These are phyloP conservation scores for Tortricodes alternella DNA, from an alignment of 2,888 invertebrate species.

Conservation along the genomic window DNA sequence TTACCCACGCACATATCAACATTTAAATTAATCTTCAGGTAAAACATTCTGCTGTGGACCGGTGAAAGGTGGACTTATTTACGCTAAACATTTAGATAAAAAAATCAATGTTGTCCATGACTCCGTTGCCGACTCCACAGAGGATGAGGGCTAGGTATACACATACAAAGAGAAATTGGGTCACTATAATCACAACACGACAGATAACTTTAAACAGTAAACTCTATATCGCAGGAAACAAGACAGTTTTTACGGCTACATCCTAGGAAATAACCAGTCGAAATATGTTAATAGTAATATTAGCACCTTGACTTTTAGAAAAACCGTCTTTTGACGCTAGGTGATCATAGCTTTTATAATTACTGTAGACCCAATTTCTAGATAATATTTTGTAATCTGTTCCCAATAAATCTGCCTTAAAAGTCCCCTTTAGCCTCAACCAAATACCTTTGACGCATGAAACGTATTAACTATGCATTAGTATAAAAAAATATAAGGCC, in stretches of 20 bases:
- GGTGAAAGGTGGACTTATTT: slow-evolving; percentile 12
- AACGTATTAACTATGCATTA: too few relatives aligned
- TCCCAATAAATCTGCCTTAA: neutral
- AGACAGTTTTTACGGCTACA: too few relatives aligned
- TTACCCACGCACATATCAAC: slow-evolving; percentile 26
- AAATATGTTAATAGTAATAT: too few relatives aligned
- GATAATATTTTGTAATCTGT: neutral
- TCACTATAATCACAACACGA: neutral
- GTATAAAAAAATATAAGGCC: too few relatives aligned
- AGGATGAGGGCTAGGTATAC: slow-evolving; percentile 26
- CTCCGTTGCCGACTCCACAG: slow-evolving; percentile 32
- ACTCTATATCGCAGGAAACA: too few relatives aligned
- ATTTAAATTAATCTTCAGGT: slow-evolving; percentile 31
- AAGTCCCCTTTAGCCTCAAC: neutral
- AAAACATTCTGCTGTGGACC: slow-evolving; percentile 24
- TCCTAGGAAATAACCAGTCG: too few relatives aligned
- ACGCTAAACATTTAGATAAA: slow-evolving; percentile 30
- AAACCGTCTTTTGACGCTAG: too few relatives aligned
- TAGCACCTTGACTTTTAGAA: too few relatives aligned
- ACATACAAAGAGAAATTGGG: neutral
- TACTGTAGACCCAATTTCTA: neutral
- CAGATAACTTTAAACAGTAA: too few relatives aligned
- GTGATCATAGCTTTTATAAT: too few relatives aligned
- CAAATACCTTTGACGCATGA: neutral
- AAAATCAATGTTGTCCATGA: slow-evolving; percentile 34